Evolutionary conservation across 2,888 invertebrate genomes (phyloP), one percentile per base, ranked within the genome.

Genomic region (Rhopalosiphum nymphaeae): DNA sequence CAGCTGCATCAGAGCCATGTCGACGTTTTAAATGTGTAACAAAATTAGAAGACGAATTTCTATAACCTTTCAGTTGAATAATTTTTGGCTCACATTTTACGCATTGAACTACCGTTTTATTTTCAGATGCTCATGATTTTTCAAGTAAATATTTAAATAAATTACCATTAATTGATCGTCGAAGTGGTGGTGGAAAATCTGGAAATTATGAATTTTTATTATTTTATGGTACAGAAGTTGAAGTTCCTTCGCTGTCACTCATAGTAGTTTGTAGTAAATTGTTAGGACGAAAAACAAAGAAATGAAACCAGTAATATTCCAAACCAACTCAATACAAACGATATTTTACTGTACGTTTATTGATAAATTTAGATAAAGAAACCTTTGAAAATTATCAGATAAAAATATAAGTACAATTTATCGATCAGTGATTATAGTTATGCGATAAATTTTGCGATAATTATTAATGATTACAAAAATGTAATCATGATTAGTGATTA

Each of bases 51-150:
- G 78, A 49, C 1, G 49, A 91, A 91, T 53, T 78, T 78, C 78
- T 49, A 78, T 91, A 49, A 67, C 49, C 78, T 25, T 78, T 91
- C 0, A 61, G 25, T 44, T 61, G 16, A 11, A 61, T 4, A 26
- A 57, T 29, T 44, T 89, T 89, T 29, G 61, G 44, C 44, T 89
- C 89, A 89, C 61, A 61, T 89, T 89, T 89, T 16, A 57, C 57
- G 29, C 89, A 89, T 56, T 56, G 56, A 5, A 56, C 56, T 3
- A 21, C 84, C 21, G 21, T 56, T 56, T 56, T 61, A 61, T 3
- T 61, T 29, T 29, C 29, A 21, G 11, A 61, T 0, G 29, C 29
- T 0, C 61, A 61, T 61, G 29, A 61, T 61, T 61, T 61, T 21
- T 56, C 21, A 56, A 0, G 16, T 21, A 56, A 56, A 56, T 16